phyloP scores from a whole-genome alignment of 1,140 invertebrate species.

The Drosophila nasuta region DNA sequence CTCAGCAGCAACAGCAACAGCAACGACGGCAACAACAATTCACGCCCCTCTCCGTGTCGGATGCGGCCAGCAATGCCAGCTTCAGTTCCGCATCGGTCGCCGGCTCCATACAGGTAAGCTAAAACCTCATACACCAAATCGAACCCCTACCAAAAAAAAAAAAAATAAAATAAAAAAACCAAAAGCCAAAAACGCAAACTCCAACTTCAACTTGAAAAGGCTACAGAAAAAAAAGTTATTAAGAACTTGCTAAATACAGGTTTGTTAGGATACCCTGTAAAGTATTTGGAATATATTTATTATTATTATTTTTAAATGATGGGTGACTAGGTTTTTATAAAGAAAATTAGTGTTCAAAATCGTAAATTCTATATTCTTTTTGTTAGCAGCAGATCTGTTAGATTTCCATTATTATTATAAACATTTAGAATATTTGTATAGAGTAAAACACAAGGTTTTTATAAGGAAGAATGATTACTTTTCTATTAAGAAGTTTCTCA shows the following conservation, averaged over 20 bases:
- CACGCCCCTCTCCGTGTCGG: slow-evolving; percentile 55
- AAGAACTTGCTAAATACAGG: slow-evolving; percentile 8
- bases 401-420: no score
- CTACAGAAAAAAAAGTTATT: slow-evolving; percentile 8
- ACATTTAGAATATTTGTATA: no score
- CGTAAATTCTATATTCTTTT: no score
- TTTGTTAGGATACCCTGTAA: not conserved
- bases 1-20: slow-evolving; percentile 19
- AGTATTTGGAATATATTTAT: not conserved
- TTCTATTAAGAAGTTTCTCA: no score
- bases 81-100: slow-evolving; percentile 84
- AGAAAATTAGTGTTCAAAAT: no score
- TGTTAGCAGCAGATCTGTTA: no score
- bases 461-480: no score
- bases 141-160: not conserved
- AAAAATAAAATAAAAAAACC: not conserved
- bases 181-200: slow-evolving; percentile 29
- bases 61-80: slow-evolving; percentile 77
- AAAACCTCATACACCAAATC: not conserved
- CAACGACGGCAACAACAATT: slow-evolving; percentile 52
- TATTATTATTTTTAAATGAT: no score
- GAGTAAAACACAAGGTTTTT: no score
- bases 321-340: no score
- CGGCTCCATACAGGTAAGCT: slow-evolving; percentile 84
- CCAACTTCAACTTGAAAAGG: slow-evolving; percentile 19